Evolutionary conservation across 2,888 invertebrate species (phyloP).

Genomic region (Chironomus riparius): DNA sequence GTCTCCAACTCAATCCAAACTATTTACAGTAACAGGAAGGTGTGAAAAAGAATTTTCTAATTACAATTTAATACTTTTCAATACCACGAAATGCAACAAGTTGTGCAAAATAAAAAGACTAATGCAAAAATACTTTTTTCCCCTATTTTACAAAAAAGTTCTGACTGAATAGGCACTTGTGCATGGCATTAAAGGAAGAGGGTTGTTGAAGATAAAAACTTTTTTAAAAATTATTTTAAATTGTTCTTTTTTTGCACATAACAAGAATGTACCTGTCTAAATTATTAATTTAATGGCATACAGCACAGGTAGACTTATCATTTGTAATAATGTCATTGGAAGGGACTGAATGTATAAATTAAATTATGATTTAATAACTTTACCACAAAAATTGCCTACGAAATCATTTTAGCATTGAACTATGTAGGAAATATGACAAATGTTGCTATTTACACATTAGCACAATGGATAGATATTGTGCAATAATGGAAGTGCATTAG

Average conservation of each 20-base stretch:
- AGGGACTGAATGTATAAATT: no score
- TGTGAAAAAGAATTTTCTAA: background rate
- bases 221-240: background rate
- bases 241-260: background rate
- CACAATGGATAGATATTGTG: background rate
- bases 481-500: background rate
- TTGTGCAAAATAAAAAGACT: background rate
- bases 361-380: no score
- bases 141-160: no score
- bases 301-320: background rate
- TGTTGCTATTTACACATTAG: background rate
- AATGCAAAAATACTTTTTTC: background rate
- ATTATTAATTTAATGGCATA: no score
- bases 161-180: no score
- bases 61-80: no score
- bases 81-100: background rate
- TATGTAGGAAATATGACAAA: background rate
- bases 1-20: background rate
- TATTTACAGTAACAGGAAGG: background rate
- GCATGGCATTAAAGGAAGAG: no score
- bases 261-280: background rate
- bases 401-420: conserved; percentile 6
- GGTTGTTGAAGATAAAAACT: no score
- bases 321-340: no score
- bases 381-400: background rate